Conservation (phyloP, 2,888 invertebrate genomes). For the Dynastes grantii region DNA sequence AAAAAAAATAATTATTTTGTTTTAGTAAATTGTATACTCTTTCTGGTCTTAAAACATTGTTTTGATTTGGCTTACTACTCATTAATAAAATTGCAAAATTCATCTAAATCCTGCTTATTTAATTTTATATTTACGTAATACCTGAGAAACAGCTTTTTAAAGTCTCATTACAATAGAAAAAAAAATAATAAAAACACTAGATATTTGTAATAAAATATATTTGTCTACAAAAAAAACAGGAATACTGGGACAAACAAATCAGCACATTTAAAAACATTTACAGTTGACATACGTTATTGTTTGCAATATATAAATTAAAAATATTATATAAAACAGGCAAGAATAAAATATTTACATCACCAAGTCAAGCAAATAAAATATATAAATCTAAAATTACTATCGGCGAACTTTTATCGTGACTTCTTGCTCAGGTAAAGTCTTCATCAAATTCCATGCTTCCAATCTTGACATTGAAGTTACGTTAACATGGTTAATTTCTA, state of each 20-base stretch:
- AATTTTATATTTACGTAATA: no score
- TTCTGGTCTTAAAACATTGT: no score
- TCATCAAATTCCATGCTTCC: slow-evolving; percentile 95
- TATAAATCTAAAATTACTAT: slow-evolving; percentile 49
- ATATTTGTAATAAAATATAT: slow-evolving; percentile 3
- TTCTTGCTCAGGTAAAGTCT: slow-evolving; percentile 89
- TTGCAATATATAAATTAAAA: slow-evolving; percentile 45
- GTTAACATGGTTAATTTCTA: slow-evolving; percentile 86
- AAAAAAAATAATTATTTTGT: no score
- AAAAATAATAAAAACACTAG: no score
- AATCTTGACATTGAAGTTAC: slow-evolving; percentile 91
- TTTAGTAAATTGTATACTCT: no score
- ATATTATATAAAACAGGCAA: slow-evolving; percentile 46
- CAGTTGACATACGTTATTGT: slow-evolving; percentile 23
- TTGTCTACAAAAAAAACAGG: slow-evolving; percentile 9
- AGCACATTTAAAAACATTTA: slow-evolving; percentile 26
- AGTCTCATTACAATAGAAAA: no score
- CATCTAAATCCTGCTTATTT: no score
- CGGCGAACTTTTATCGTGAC: slow-evolving; percentile 73
- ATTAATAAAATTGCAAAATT: no score
- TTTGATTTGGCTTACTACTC: no score
- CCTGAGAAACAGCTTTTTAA: no score
- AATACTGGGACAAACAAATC: slow-evolving; percentile 38
- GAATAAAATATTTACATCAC: slow-evolving; percentile 49
- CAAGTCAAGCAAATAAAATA: slow-evolving; percentile 25